Base-by-base conservation (phyloP, 2,797 vertebrate genomes). In the Podarcis lilfordi region DNA sequence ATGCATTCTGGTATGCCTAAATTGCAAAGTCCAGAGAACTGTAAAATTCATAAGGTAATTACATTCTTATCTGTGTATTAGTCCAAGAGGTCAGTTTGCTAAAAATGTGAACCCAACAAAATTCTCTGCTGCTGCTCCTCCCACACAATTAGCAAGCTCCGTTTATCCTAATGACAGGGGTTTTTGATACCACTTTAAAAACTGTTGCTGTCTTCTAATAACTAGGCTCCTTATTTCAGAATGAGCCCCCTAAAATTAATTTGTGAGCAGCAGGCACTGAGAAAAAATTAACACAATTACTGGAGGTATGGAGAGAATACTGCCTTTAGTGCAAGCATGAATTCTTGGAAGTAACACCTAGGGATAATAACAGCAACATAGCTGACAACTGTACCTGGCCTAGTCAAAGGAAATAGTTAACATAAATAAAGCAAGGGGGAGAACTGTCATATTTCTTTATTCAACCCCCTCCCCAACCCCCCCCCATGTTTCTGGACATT, bases 391-490 rank as follows among this genome's bases (percentile, higher is more conserved):
- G 9, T 40, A 92, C 64, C 68, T 32, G 40, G 89, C 64, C 84
- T 74, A 86, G 85, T 83, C 88, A 27, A 74, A 86, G 75, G 68
- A 77, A 85, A 59, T 0, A 43, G 15, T 45, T 75, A 89, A 68
- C 15, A 86, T 74, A 64, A 82, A 69, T 76, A 59, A 85, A 83
- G n/a, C 7, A 7, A 91, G 7, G 55, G 50, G 87, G 91, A 84
- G 15, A 88, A 90, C 86, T 43, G 1, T 3, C 43, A 0, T 82
- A 6, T 0, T 76, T 1, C n/a, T 80, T 85, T 72, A 43, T 43
- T 43, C 1, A 43, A 40, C 32, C 5, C 5, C 40, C n/a, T n/a
- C 40, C 40, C 40, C 40, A 40, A 40, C 40, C 1, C 43, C 43
- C 43, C 43, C 8, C 43, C 43, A 43, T 43, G 43, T 43, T 43